Evolutionary conservation across 2,113 vertebrate species (phyloP).

Genomic region (Nipponia nippon): DNA sequence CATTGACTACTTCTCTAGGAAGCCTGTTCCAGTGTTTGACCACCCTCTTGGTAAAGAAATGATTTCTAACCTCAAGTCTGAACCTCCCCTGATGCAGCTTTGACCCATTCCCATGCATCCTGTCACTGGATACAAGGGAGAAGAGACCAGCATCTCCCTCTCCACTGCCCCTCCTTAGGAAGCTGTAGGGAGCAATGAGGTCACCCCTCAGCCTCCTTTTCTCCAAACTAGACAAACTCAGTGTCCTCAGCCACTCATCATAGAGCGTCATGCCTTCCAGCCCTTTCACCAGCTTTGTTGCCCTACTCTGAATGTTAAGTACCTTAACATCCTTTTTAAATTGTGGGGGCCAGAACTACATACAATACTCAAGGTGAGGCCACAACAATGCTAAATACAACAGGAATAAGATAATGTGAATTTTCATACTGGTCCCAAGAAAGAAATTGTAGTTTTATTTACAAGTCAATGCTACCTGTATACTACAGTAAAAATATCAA

Average conservation of each 20-base stretch:
- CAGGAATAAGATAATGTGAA: neutral
- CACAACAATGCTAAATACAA: neutral
- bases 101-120: neutral
- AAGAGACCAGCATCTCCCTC: neutral
- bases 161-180: neutral
- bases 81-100: neutral
- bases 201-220: neutral
- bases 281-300: neutral
- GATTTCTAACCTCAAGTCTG: neutral
- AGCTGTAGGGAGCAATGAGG: neutral
- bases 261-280: neutral
- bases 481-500: neutral
- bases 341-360: neutral
- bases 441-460: constrained; percentile 22
- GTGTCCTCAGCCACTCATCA: neutral
- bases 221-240: neutral
- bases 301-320: neutral
- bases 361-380: neutral
- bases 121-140: neutral
- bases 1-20: neutral
- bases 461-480: neutral
- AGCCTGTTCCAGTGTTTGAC: neutral
- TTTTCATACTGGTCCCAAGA: neutral
- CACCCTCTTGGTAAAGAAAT: neutral
- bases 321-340: neutral